These are phyloP conservation scores for Hypomesus transpacificus DNA, from an alignment of 2,113 vertebrate species.

Conservation along the genomic window DNA sequence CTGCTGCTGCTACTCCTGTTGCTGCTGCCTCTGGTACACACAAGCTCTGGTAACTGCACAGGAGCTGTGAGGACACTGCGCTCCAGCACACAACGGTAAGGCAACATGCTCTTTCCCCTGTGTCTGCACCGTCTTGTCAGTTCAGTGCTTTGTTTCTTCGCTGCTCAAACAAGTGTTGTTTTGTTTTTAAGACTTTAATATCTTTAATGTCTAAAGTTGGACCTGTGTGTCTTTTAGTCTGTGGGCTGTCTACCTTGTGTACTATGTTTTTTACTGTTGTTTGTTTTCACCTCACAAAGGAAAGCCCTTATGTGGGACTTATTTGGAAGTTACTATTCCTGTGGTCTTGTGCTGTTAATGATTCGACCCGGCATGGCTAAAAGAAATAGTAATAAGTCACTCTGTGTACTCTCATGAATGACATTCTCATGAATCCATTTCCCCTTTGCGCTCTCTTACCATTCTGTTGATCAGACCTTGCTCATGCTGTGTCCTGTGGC, in stretches of 20 bases:
- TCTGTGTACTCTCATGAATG: background rate
- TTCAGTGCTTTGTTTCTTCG: background rate
- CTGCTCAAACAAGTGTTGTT: background rate
- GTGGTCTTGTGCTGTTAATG: constrained; percentile 13
- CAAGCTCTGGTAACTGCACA: constrained; percentile 36
- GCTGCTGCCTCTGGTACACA: constrained; percentile 38
- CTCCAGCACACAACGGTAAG: constrained; percentile 62
- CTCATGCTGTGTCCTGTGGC: constrained; percentile 26
- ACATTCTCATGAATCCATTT: background rate
- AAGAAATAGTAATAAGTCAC: constrained; percentile 34
- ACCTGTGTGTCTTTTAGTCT: constrained; percentile 19
- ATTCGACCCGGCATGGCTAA: constrained; percentile 53
- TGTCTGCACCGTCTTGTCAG: background rate
- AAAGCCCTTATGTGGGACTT: background rate
- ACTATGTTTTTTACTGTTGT: background rate
- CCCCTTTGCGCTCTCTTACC: background rate
- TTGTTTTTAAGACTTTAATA: background rate
- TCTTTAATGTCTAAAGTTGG: constrained; percentile 30
- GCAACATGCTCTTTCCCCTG: constrained; percentile 14
- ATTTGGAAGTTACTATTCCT: background rate
- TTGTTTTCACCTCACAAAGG: background rate
- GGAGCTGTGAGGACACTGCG: constrained; percentile 40
- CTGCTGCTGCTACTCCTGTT: constrained; percentile 38
- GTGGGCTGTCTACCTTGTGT: background rate
- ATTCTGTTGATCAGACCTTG: constrained; percentile 10